A percentile compares a stretch with the other conserved stretches of the same genome.
phyloP scores from a whole-genome alignment of 2,113 vertebrate genomes.

The Paracanthobrama guichenoti region DNA sequence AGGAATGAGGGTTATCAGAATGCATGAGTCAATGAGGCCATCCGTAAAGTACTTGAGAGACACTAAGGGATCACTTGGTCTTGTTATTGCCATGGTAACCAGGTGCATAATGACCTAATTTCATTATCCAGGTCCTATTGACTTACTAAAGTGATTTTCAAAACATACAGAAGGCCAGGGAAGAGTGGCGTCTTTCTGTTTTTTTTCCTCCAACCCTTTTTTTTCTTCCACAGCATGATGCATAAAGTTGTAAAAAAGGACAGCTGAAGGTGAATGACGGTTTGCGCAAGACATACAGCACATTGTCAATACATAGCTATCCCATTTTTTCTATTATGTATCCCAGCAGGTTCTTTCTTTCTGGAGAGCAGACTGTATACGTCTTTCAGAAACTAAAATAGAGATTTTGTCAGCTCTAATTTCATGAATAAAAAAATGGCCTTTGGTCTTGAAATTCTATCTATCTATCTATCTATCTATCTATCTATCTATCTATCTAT shows the following conservation, averaged over 20 bases:
- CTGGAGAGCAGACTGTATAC: background rate
- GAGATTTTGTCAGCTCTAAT: background rate
- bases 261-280: background rate
- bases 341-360: background rate
- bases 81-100: conserved; percentile 52
- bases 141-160: conserved; percentile 33
- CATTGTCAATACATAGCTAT: conserved; percentile 16
- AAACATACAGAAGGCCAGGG: conserved; percentile 19
- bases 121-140: conserved; percentile 21
- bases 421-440: background rate
- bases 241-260: conserved; percentile 8
- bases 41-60: conserved; percentile 23
- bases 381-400: background rate
- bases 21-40: conserved; percentile 48
- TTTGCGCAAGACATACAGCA: conserved; percentile 8
- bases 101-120: conserved; percentile 43
- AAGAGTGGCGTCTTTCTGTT: background rate
- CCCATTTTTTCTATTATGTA: background rate
- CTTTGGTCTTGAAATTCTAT: background rate
- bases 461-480: no score
- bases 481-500: no score
- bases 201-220: background rate
- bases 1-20: conserved; percentile 48
- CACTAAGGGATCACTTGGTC: conserved; percentile 32
- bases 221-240: background rate